A percentile compares a stretch with the other conserved stretches of the same genome.
Evolutionary conservation across 2,113 vertebrate species (phyloP).

Genomic region (Phocoena phocoena): DNA sequence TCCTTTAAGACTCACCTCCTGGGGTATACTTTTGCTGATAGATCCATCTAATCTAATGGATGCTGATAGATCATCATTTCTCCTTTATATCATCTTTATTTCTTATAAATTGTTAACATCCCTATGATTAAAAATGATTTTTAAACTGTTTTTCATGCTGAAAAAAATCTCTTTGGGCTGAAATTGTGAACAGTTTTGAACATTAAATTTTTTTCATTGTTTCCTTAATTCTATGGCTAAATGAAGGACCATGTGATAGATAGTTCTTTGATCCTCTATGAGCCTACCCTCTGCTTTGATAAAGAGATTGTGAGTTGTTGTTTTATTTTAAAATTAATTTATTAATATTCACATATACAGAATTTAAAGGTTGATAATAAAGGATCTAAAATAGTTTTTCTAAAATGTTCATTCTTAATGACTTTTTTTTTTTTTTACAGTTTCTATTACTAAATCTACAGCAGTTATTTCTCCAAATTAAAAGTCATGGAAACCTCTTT

Average conservation of each 20-base stretch:
- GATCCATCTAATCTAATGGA: neutral
- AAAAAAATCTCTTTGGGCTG: neutral
- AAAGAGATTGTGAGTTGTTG: neutral
- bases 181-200: neutral
- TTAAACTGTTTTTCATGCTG: neutral
- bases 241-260: neutral
- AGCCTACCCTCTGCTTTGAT: neutral
- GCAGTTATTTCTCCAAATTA: neutral
- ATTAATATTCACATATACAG: neutral
- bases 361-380: neutral
- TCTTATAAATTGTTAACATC: neutral
- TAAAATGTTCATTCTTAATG: neutral
- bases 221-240: neutral
- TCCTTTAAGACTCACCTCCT: neutral
- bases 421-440: neutral
- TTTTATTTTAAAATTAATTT: neutral
- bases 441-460: neutral
- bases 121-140: neutral
- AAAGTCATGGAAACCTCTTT: neutral
- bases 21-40: neutral
- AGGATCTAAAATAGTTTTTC: neutral
- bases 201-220: neutral
- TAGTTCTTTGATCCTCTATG: neutral
- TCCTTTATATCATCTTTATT: neutral
- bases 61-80: neutral